Evolutionary conservation across 92 coral and sea anemone species (phyloP), one percentile per base, ranked within the genome.

Genomic region (Zoanthus gigantus): DNA sequence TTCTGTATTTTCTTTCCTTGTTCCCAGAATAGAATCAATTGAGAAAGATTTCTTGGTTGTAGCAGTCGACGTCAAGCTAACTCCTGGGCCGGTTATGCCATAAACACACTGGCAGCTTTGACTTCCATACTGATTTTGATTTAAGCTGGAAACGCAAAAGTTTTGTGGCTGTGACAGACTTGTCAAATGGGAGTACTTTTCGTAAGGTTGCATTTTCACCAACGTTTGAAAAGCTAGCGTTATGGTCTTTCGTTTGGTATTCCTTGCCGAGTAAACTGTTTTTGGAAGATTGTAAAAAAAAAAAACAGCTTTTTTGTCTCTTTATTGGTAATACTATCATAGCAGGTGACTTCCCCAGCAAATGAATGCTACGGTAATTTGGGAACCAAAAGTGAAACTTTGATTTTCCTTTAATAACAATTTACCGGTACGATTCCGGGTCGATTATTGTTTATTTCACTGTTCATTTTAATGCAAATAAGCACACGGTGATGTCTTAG

Each of bases 381-480:
- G 85, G 57, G 10, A 66, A 28, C 17, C 23, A 23, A 45, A 81
- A 47, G 85, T 81, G 18, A 45, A 81, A 81, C n/a, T 81, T 65
- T 66, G 46, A 44, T 68, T 81, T 79, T 30, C 9, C 29, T 30
- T 47, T 81, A 81, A 81, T 81, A 23, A 48, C 60, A 54, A 60
- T 73, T 53, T 65, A 66, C 85, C 85, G 74, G 85, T 71, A 23
- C 12, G 75, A 65, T 9, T 81, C 50, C 12, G 44, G 85, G 85
- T 66, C 85, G 85, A 65, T 47, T 81, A 66, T 66, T 81, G 85
- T 81, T 44, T 60, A 81, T 65, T 81, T 81, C 52, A 45, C 12
- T 46, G 61, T 81, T 81, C 60, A 81, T 81, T 81, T 81, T 63
- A 45, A 81, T 81, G 85, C 85, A 81, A 81, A 81, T 81, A 81